Evolutionary conservation across 2,797 vertebrate genomes (phyloP).

Genomic region (Pogoniulus pusillus): DNA sequence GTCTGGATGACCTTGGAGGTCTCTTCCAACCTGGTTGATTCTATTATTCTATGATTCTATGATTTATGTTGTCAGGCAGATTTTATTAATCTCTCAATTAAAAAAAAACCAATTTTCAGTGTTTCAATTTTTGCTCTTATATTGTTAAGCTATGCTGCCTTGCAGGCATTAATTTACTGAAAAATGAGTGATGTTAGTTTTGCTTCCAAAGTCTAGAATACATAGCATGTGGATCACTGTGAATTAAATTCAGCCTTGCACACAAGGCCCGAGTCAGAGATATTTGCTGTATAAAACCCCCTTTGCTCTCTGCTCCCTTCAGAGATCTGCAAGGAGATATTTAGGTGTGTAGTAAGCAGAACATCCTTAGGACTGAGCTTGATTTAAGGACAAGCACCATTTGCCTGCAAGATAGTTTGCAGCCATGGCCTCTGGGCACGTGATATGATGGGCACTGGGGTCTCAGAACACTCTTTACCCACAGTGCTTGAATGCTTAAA

Average conservation of each 20-base stretch:
- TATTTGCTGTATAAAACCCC: rapidly evolving
- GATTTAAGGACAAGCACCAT: not conserved
- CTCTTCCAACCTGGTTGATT: too few relatives aligned
- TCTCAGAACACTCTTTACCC: too few relatives aligned
- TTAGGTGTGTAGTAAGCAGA: rapidly evolving
- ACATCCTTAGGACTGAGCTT: not conserved
- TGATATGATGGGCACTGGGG: too few relatives aligned
- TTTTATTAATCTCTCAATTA: not conserved
- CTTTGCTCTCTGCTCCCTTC: rapidly evolving
- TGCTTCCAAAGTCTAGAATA: not conserved
- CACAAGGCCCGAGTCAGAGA: not conserved
- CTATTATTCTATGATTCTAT: too few relatives aligned
- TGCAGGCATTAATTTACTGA: not conserved
- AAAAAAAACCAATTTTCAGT: too few relatives aligned
- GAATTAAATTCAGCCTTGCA: not conserved
- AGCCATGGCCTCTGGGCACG: rapidly evolving
- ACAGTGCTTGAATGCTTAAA: too few relatives aligned
- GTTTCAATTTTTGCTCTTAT: not conserved
- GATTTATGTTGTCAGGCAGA: not conserved
- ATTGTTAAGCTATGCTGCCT: not conserved
- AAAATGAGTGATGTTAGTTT: not conserved
- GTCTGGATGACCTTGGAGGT: too few relatives aligned
- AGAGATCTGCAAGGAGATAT: rapidly evolving
- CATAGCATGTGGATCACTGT: rapidly evolving
- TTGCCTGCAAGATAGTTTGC: too few relatives aligned